phyloP scores from a whole-genome alignment of 2,888 invertebrate species.

The Creontiades dilutus region DNA sequence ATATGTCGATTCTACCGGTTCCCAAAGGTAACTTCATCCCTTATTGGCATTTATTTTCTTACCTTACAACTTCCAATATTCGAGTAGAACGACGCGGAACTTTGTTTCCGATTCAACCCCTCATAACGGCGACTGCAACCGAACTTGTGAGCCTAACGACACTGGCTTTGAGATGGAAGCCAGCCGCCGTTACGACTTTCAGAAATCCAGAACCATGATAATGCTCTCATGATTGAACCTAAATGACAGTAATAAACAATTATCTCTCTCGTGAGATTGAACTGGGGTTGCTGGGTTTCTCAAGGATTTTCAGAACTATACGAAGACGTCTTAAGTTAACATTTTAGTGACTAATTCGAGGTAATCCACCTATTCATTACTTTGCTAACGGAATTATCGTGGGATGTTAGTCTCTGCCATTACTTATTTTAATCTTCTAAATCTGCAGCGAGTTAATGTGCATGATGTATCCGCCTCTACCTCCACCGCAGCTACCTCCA shows the following conservation, averaged over 20 bases:
- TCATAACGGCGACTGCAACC: not conserved
- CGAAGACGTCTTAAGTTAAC: not conserved
- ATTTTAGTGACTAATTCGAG: not conserved
- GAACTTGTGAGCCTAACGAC: not conserved
- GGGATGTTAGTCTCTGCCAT: not conserved
- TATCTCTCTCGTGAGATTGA: not conserved
- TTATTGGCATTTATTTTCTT: too few relatives aligned
- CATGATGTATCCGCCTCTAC: too few relatives aligned
- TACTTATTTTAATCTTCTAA: too few relatives aligned
- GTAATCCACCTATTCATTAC: not conserved
- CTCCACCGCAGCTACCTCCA: too few relatives aligned
- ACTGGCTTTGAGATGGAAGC: not conserved
- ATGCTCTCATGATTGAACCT: not conserved
- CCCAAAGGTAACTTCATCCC: too few relatives aligned
- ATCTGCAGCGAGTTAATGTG: too few relatives aligned
- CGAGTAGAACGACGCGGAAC: not conserved
- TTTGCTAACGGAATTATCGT: not conserved
- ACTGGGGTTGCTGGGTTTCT: not conserved
- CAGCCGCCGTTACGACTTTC: not conserved
- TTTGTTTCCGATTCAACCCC: not conserved
- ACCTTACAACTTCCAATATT: too few relatives aligned
- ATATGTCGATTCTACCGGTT: too few relatives aligned
- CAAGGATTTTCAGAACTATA: not conserved
- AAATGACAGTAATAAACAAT: not conserved
- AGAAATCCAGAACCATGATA: constrained; percentile 3